Conservation (phyloP, 2,797 vertebrate genomes). For the Lepus townsendii region DNA sequence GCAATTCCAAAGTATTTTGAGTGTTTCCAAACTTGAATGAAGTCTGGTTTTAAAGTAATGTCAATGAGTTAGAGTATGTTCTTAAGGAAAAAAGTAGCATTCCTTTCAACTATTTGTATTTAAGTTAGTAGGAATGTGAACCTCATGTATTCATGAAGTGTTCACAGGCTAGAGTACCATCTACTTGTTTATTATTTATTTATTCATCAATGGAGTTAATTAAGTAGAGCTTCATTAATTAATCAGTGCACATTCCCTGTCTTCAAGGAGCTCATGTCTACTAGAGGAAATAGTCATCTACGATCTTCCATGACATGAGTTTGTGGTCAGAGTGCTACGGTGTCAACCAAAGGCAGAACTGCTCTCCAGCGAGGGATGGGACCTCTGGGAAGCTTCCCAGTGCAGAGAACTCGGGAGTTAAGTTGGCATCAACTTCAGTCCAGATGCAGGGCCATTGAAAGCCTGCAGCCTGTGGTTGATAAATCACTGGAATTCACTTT, state of each 20-base stretch:
- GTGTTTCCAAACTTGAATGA: neutral
- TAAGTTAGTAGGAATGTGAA: neutral
- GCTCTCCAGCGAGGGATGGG: neutral
- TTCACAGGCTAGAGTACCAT: neutral
- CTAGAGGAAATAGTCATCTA: neutral
- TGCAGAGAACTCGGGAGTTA: neutral
- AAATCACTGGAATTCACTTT: neutral
- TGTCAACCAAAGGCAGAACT: neutral
- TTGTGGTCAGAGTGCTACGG: neutral
- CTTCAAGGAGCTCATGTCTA: neutral
- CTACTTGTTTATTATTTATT: neutral
- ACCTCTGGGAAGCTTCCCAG: neutral
- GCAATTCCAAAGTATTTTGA: neutral
- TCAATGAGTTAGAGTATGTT: neutral
- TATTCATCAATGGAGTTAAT: neutral
- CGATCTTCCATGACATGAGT: neutral
- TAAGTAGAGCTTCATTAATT: neutral
- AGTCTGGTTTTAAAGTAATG: neutral
- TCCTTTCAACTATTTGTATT: neutral
- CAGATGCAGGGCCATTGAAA: neutral
- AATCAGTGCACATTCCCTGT: neutral
- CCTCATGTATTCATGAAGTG: neutral
- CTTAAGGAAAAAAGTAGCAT: neutral
- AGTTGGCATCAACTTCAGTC: neutral
- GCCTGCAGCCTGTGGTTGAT: neutral